A percentile compares a stretch with the other conserved stretches of the same genome.
Conservation (phyloP, 2,113 vertebrate genomes). For the Orycteropus afer region DNA sequence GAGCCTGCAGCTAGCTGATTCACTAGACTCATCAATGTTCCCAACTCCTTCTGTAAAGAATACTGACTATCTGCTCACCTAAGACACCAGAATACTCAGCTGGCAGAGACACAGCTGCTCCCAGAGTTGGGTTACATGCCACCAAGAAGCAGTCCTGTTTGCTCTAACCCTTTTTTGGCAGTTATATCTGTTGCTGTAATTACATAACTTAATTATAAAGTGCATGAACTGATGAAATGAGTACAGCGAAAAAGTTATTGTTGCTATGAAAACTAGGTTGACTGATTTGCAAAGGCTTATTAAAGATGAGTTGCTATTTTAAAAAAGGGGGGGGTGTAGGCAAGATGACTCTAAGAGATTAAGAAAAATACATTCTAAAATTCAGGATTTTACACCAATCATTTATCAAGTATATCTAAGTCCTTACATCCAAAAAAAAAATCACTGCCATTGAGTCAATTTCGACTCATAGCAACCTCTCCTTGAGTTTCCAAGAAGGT, state of each 20-base stretch:
- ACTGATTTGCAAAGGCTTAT: neutral
- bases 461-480: no score
- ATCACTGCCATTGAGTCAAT: no score
- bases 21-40: neutral
- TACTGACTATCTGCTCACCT: neutral
- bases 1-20: neutral
- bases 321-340: neutral
- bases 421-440: no score
- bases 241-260: neutral
- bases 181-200: constrained; percentile 24
- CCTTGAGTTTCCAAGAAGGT: no score
- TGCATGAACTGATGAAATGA: neutral
- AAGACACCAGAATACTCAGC: neutral
- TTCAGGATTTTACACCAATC: neutral
- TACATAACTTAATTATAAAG: constrained; percentile 49
- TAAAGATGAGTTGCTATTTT: neutral
- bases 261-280: constrained; percentile 53
- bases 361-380: constrained; percentile 23
- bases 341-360: neutral
- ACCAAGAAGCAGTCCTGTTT: neutral
- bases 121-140: neutral
- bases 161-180: neutral
- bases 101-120: neutral
- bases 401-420: no score
- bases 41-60: neutral